These are phyloP conservation scores for Polyergus mexicanus DNA, from an alignment of 1,140 invertebrate species.

Conservation along the genomic window DNA sequence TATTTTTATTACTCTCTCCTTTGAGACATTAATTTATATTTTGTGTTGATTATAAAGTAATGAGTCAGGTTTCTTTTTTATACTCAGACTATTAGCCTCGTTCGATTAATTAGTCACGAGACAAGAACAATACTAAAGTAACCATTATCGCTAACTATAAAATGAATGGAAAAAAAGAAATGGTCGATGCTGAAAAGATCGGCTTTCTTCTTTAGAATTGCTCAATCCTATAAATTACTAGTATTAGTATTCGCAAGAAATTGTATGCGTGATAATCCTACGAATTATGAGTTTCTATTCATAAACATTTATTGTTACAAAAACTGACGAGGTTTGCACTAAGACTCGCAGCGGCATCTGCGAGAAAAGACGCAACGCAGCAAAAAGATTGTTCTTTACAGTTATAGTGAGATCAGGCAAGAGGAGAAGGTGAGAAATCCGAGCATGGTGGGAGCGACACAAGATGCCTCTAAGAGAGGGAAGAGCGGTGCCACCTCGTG, in stretches of 20 bases:
- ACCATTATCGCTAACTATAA: neutral
- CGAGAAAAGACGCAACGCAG: slow-evolving; percentile 9
- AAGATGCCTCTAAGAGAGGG: slow-evolving; percentile 18
- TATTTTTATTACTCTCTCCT: neutral
- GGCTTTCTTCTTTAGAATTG: slow-evolving; percentile 21
- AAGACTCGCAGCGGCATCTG: slow-evolving; percentile 19
- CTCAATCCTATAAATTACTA: slow-evolving; percentile 16
- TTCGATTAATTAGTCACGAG: slow-evolving; percentile 19
- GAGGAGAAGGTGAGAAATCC: slow-evolving; percentile 14
- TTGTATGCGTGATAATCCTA: neutral
- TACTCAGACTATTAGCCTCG: neutral
- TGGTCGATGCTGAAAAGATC: neutral
- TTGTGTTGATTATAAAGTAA: neutral
- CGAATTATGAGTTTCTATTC: neutral
- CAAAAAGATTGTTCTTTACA: slow-evolving; percentile 50
- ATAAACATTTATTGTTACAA: neutral
- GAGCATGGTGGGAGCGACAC: slow-evolving; percentile 37
- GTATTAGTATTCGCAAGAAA: slow-evolving; percentile 6
- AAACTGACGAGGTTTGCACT: neutral
- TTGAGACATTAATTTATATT: neutral
- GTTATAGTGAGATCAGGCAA: slow-evolving; percentile 46
- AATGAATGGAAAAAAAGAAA: slow-evolving; percentile 10
- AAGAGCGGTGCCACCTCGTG: slow-evolving; percentile 52
- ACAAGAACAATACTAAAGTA: slow-evolving; percentile 17
- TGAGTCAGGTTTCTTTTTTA: neutral